These are phyloP conservation scores for Drosophila macrospina DNA, from an alignment of 2,888 invertebrate genomes.

Conservation along the genomic window DNA sequence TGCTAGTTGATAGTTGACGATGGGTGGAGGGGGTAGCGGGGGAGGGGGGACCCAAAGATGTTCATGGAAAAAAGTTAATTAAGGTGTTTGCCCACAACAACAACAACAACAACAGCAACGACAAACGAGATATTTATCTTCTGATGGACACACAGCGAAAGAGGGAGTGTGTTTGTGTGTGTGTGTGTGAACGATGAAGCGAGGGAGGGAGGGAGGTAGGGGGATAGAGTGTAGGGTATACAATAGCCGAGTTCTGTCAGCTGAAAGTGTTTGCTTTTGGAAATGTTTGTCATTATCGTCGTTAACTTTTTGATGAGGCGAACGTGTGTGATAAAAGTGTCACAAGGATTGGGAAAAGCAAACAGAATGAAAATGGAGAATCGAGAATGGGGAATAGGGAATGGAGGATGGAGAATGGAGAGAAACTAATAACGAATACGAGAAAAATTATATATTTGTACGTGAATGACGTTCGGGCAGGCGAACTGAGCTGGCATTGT, in stretches of 20 bases:
- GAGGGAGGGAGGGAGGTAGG: neutral
- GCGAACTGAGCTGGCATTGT: conserved; percentile 37
- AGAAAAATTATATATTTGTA: conserved; percentile 55
- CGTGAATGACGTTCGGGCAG: conserved; percentile 43
- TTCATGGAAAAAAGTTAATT: conserved; percentile 73
- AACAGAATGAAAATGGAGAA: conserved; percentile 8
- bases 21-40: conserved; percentile 1
- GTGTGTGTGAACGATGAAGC: neutral
- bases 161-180: neutral
- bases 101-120: conserved; percentile 28
- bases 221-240: conserved; percentile 2
- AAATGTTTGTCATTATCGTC: conserved; percentile 80
- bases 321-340: conserved; percentile 80
- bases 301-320: conserved; percentile 80
- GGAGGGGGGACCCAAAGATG: conserved; percentile 51
- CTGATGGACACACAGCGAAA: conserved; percentile 43
- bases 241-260: conserved; percentile 9
- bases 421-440: conserved; percentile 45
- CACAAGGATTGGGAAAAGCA: conserved; percentile 67
- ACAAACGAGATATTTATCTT: conserved; percentile 78
- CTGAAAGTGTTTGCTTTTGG: conserved; percentile 73
- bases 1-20: conserved; percentile 45
- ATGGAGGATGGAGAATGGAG: neutral
- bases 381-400: neutral
- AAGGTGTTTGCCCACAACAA: conserved; percentile 77